These are phyloP conservation scores for Littorina saxatilis DNA, from an alignment of 1,140 invertebrate species.

Conservation along the genomic window DNA sequence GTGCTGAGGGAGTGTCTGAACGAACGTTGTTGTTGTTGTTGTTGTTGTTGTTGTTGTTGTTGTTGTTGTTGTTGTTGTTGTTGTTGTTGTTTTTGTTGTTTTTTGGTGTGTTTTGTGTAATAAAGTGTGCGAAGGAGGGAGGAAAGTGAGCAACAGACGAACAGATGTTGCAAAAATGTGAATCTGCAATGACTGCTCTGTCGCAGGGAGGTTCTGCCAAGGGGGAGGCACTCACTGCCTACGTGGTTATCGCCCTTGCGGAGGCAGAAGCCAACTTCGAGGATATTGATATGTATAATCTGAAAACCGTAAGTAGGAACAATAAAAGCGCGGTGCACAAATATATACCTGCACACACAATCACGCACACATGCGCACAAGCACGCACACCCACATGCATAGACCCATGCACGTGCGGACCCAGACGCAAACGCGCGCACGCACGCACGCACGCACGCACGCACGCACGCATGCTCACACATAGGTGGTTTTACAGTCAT, in stretches of 20 bases:
- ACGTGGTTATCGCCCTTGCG: slow-evolving; percentile 49
- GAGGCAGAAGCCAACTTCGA: slow-evolving; percentile 37
- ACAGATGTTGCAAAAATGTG: too few species aligned
- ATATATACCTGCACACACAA: neutral
- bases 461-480: slow-evolving; percentile 6
- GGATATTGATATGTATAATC: too few species aligned
- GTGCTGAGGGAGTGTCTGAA: too few species aligned
- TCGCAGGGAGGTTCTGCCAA: slow-evolving; percentile 58
- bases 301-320: neutral
- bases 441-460: slow-evolving; percentile 7
- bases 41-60: too few species aligned
- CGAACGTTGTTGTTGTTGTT: too few species aligned
- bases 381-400: neutral
- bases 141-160: too few species aligned
- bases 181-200: too few species aligned
- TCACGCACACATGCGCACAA: neutral
- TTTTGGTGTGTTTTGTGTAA: too few species aligned
- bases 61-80: too few species aligned
- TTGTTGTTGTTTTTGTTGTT: too few species aligned
- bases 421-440: neutral
- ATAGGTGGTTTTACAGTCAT: too few species aligned
- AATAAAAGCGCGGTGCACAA: neutral
- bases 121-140: too few species aligned
- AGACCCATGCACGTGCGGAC: neutral
- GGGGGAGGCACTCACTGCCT: slow-evolving; percentile 51